Evolutionary conservation across 2,113 vertebrate species (phyloP), one percentile per base, ranked within the genome.

Genomic region (Aptenodytes forsteri): DNA sequence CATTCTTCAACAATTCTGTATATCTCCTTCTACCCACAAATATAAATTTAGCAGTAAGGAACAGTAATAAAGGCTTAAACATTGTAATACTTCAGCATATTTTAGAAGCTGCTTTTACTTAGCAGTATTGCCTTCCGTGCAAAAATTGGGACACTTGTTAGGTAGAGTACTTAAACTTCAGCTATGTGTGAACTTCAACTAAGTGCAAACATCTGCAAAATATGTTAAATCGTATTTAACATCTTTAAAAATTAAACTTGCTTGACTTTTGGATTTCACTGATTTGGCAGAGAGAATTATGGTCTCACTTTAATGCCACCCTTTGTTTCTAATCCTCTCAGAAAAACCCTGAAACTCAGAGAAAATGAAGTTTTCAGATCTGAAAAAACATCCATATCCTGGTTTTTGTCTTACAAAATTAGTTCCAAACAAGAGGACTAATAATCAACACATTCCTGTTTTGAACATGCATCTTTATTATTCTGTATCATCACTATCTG

Each of bases 401-500:
- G 9, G 0, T 4, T 52, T 82, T 47, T 38, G 9, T 49, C 44
- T 87, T 65, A 69, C 5, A 71, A 54, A 84, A 84, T 9, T 6
- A 73, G 46, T 34, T 91, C 30, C 6, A 49, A 87, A 87, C 13
- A 75, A 69, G n/a, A 59, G 15, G 29, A 87, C 61, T 75, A 82
- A 78, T 36, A 70, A 70, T 58, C 16, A 83, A 78, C 21, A 50
- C 12, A 77, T 11, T 84, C 23, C 27, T 83, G 16, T 70, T 65
- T 40, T 30, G n/a, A 91, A 86, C 10, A 42, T 4, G 15, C 13
- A 86, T 32, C 15, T 61, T 70, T 32, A 83, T 23, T 52, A 61
- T 8, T 46, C 32, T 4, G 0, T 8, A 59, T 11, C 3, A 3
- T 10, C 14, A 9, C 66, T 71, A 20, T 4, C 18, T 52, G 59